Evolutionary conservation across 1,140 invertebrate genomes (phyloP), one percentile per base, ranked within the genome.

Genomic region (Notospermus geniculatus): DNA sequence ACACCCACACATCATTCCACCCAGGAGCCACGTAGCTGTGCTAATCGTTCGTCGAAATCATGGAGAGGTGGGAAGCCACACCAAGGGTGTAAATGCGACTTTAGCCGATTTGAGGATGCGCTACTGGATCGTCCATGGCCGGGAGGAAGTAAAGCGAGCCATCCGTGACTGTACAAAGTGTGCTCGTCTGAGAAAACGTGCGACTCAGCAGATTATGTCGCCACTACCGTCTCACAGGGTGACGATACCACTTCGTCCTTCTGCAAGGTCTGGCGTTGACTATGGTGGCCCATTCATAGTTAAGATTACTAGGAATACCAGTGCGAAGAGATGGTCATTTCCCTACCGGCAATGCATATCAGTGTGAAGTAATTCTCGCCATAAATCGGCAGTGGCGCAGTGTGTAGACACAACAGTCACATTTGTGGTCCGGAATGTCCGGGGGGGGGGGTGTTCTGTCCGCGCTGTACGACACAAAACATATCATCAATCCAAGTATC

Each of bases 271-370:
- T 36, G 60, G 54, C 13, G 52, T 62, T 0, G 64, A 65, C 32
- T 65, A 29, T 55, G 52, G 4, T n/a, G 64, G 64, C 15, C 60
- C 63, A 2, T 62, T 62, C 32, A 59, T 53, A 0, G 46, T 41
- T 1, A 46, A 64, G 56, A 53, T 52, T 4, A 11, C 52, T n/a
- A 41, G 62, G 46, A 64, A 59, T 22, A 17, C 11, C 11, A 4
- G 54, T 11, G 45, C 36, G 23, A 62, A 62, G 36, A 1, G 64
- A 45, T 65, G 57, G 19, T 15, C 45, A n/a, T 65, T n/a, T n/a
- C n/a, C n/a, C n/a, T n/a, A n/a, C n/a, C n/a, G n/a, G n/a, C n/a
- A n/a, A n/a, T n/a, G n/a, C n/a, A n/a, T n/a, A n/a, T n/a, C n/a
- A n/a, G n/a, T n/a, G n/a, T n/a, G n/a, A n/a, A n/a, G n/a, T n/a